Evolutionary conservation across 1,140 invertebrate genomes (phyloP).

Genomic region (Augochlora pura): DNA sequence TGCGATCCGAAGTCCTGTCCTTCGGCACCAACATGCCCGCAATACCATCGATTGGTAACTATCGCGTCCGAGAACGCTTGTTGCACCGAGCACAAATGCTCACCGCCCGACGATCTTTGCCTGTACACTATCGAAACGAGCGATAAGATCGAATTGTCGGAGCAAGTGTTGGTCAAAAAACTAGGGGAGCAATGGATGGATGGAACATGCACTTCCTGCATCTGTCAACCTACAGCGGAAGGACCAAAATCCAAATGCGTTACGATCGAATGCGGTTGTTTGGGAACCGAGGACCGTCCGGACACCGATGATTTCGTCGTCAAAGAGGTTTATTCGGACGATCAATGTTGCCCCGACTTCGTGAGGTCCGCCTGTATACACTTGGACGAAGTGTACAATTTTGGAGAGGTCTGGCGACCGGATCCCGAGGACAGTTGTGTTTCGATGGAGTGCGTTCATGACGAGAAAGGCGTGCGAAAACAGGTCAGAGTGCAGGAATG

Average conservation of each 20-base stretch:
- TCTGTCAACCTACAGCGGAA: constrained; percentile 75
- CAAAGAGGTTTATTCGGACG: constrained; percentile 78
- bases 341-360: constrained; percentile 83
- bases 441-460: constrained; percentile 78
- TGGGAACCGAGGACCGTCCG: constrained; percentile 68
- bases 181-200: constrained; percentile 84
- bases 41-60: constrained; percentile 81
- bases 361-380: constrained; percentile 83
- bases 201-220: constrained; percentile 85
- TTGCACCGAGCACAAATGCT: constrained; percentile 85
- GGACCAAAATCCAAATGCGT: constrained; percentile 70
- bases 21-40: constrained; percentile 80
- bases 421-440: constrained; percentile 80
- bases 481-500: constrained; percentile 73
- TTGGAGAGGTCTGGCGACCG: constrained; percentile 82
- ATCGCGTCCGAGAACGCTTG: constrained; percentile 81
- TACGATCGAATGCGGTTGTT: constrained; percentile 73
- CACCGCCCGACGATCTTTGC: constrained; percentile 86
- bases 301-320: constrained; percentile 81
- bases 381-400: constrained; percentile 79
- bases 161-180: constrained; percentile 79
- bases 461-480: constrained; percentile 74
- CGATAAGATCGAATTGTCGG: constrained; percentile 69
- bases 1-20: constrained; percentile 85
- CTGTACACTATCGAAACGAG: constrained; percentile 82